A percentile compares a stretch with the other conserved stretches of the same genome.
These are phyloP conservation scores for Cephalopachus bancanus DNA, from an alignment of 2,797 vertebrate genomes.

Conservation along the genomic window DNA sequence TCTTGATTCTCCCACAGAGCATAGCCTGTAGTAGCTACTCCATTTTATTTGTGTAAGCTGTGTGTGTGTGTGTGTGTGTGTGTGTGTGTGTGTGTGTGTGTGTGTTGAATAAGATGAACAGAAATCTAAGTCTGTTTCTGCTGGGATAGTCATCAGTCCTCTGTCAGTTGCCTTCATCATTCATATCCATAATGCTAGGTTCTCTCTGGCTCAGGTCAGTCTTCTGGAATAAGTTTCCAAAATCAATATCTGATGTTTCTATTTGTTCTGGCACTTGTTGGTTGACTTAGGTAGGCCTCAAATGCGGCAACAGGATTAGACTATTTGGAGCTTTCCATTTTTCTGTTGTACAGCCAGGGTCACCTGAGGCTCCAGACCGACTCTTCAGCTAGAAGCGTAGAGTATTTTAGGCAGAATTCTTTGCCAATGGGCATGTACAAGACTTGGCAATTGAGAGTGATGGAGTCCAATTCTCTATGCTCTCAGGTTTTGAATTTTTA, in stretches of 20 bases:
- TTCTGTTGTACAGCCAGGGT: constrained; percentile 34
- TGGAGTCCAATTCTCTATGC: background rate
- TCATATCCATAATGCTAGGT: constrained; percentile 61
- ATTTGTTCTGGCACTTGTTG: constrained; percentile 80
- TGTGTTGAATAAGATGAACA: background rate
- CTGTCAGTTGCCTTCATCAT: background rate
- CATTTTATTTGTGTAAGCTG: background rate
- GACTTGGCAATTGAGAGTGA: background rate
- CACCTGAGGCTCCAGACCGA: constrained; percentile 69
- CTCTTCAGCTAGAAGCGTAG: background rate
- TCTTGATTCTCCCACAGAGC: background rate
- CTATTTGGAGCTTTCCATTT: constrained; percentile 61
- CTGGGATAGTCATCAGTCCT: background rate
- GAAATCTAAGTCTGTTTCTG: background rate
- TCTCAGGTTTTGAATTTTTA: constrained; percentile 37
- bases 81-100: background rate
- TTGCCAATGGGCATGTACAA: background rate
- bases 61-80: no score
- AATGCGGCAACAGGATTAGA: background rate
- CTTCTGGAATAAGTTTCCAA: constrained; percentile 81
- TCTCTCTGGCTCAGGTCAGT: constrained; percentile 71
- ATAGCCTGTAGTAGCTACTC: background rate
- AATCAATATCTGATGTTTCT: constrained; percentile 72
- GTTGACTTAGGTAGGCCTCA: constrained; percentile 56
- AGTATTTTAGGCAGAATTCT: background rate